A percentile compares a stretch with the other conserved stretches of the same genome.
Conservation (phyloP, 1,140 invertebrate species). For the Magallana ariakensis region DNA sequence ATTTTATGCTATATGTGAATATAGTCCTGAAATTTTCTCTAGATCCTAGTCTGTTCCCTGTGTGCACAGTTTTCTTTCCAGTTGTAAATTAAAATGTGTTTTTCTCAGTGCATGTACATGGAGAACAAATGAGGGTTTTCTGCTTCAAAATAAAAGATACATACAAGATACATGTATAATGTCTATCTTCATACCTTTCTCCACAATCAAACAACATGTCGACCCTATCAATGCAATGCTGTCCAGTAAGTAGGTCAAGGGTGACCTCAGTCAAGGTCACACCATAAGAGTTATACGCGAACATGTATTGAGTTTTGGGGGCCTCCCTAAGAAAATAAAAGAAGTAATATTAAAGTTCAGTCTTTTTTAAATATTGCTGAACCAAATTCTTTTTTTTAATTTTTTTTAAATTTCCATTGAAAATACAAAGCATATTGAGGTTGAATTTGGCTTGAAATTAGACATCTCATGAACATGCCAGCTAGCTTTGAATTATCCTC, state of each 20-base stretch:
- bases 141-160: no score
- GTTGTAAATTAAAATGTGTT: no score
- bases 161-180: not conserved
- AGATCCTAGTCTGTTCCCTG: no score
- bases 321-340: conserved; percentile 6
- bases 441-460: not conserved
- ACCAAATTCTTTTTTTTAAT: not conserved
- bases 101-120: no score
- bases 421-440: not conserved
- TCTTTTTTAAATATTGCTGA: no score
- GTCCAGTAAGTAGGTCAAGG: conserved; percentile 74
- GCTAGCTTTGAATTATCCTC: no score
- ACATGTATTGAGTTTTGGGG: conserved; percentile 39
- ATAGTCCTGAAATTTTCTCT: no score
- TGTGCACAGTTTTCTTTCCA: no score
- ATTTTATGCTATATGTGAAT: no score
- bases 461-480: no score
- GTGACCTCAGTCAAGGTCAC: conserved; percentile 71
- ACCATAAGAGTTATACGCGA: conserved; percentile 71
- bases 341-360: no score
- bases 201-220: conserved; percentile 80
- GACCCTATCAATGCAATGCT: conserved; percentile 81
- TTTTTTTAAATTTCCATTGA: not conserved
- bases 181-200: conserved; percentile 64
- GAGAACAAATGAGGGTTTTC: no score